Percentiles rank a stretch among this genome's conserved stretches.
Evolutionary conservation across 2,113 vertebrate genomes (phyloP).

Genomic region (Anguilla rostrata): DNA sequence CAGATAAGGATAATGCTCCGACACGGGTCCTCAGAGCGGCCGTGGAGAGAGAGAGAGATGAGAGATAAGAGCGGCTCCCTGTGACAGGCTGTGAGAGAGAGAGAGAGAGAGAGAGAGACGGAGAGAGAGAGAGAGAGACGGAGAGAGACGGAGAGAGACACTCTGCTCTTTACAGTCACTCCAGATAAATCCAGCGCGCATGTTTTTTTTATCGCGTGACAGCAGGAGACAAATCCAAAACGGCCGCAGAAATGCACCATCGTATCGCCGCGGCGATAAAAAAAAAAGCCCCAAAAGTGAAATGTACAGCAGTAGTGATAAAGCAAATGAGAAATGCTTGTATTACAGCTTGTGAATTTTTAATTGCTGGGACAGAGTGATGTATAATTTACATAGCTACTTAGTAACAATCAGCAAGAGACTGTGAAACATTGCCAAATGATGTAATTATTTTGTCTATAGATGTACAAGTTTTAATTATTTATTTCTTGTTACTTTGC

Average conservation of each 20-base stretch:
- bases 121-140: neutral
- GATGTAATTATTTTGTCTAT: neutral
- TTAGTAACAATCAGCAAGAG: neutral
- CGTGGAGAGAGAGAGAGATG: neutral
- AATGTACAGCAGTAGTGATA: neutral
- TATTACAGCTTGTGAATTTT: conserved; percentile 27
- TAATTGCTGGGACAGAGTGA: conserved; percentile 6
- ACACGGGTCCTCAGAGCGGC: neutral
- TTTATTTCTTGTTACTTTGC: neutral
- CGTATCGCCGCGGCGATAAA: neutral
- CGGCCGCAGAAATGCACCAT: neutral
- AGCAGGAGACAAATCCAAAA: neutral
- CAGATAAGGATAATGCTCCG: neutral
- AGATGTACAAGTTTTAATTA: neutral
- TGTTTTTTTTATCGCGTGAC: neutral
- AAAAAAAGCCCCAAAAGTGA: neutral
- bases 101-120: neutral
- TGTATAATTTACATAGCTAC: conserved; percentile 9
- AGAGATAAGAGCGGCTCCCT: conserved; percentile 1
- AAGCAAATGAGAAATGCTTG: neutral
- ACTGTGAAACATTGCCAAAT: neutral
- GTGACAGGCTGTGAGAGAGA: neutral
- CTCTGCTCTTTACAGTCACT: neutral
- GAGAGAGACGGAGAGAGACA: neutral
- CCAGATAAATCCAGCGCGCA: neutral